Base-by-base conservation (phyloP, 2,113 vertebrate genomes). In the Pelodiscus sinensis region DNA sequence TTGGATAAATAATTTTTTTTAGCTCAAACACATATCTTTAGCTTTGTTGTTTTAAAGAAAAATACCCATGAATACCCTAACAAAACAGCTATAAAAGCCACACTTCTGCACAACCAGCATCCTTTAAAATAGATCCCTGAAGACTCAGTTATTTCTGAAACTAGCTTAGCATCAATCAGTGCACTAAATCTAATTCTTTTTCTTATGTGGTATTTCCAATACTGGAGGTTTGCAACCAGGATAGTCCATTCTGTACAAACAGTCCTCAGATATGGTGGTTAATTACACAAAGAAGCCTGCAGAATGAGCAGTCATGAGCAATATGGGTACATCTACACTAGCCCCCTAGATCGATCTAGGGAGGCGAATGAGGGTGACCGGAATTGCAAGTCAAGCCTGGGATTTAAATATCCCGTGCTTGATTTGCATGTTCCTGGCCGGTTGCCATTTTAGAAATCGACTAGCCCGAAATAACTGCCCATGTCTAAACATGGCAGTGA, bases 91-190 rank as follows among this genome's bases (percentile, higher is more conserved):
- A 81, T 87, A 88, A 95, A 81, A 15, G 79, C 85, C 62, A 29
- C 31, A 60, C 27, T 94, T 90, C 13, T 81, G 77, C 73, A 88
- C 91, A 83, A 85, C 87, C 90, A 85, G 85, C 29, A 93, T 87
- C 92, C 91, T 94, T 94, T 6, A 90, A 91, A 86, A 78, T 4
- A 54, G 24, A 79, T 88, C 96, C 93, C 96, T 1, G 3, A 91
- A 88, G 96, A 92, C 19, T 81, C 10, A 93, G 92, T 92, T 97
- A 95, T 94, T 96, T 95, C 84, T 24, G 80, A 96, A 97, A 96
- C 94, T 96, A 96, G 96, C 94, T 96, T 97, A 96, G 88, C 90
- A 92, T 94, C 95, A 96, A 96, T 96, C 94, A 97, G 96, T 93
- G 93, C 89, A 88, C 90, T 86, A 96, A 96, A 97, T 89, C 94